Conservation (phyloP, 2,888 invertebrate species). For the Drosophila eohydei region DNA sequence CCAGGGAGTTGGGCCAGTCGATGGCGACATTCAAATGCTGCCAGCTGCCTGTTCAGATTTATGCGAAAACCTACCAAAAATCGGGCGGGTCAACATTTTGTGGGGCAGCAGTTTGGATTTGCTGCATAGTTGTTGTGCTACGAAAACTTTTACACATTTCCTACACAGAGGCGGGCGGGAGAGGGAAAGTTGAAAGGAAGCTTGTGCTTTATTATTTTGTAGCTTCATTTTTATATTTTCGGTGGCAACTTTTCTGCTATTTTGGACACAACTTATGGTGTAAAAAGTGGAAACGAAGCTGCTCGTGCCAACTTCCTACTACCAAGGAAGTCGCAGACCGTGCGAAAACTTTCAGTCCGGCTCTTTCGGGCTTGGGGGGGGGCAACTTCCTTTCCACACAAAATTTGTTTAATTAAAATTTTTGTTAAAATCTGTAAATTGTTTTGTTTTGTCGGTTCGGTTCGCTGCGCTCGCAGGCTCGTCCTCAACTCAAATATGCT, state of each 20-base stretch:
- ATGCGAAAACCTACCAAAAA: slow-evolving; percentile 47
- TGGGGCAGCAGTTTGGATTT: slow-evolving; percentile 5
- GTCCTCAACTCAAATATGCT: slow-evolving; percentile 13
- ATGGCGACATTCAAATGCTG: slow-evolving; percentile 72
- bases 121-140: slow-evolving; percentile 58
- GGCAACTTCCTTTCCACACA: slow-evolving; percentile 73
- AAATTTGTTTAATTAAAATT: slow-evolving; percentile 81
- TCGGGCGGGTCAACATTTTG: slow-evolving; percentile 32
- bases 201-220: slow-evolving; percentile 58
- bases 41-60: slow-evolving; percentile 55
- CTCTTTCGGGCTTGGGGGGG: neutral
- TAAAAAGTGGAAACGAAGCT: slow-evolving; percentile 68
- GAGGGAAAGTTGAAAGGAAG: neutral
- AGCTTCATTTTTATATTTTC: slow-evolving; percentile 66
- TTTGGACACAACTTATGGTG: slow-evolving; percentile 78
- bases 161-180: slow-evolving; percentile 23
- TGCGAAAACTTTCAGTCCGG: slow-evolving; percentile 58
- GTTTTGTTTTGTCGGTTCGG: slow-evolving; percentile 61
- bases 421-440: slow-evolving; percentile 79
- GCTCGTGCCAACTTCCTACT: slow-evolving; percentile 73
- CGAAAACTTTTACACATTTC: slow-evolving; percentile 72
- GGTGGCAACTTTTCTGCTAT: slow-evolving; percentile 77
- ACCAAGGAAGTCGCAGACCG: slow-evolving; percentile 75
- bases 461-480: slow-evolving; percentile 26
- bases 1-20: slow-evolving; percentile 14